Base-by-base conservation (phyloP, 2,888 invertebrate species). In the Opisthograptis luteolata region DNA sequence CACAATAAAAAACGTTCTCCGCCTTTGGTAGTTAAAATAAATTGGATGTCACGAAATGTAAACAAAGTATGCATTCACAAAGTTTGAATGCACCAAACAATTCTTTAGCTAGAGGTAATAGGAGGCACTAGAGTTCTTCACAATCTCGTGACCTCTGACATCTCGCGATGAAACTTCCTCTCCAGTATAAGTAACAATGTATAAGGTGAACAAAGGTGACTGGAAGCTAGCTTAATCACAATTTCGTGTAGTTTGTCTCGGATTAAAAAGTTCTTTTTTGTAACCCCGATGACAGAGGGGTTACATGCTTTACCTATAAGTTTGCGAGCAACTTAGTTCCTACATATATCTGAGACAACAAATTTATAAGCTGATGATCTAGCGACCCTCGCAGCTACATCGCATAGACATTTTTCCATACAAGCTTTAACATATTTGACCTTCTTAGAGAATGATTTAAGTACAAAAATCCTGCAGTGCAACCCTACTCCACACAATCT, bases 91-190 rank as follows among this genome's bases (percentile, higher is more conserved):
- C 49, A 31, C 32, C 30, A 39, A 42, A 50, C 43, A 25, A 28
- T 49, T 43, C 43, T 12, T 36, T 20, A 15, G 20, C 14, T 9
- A 14, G 32, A 39, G 8, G 22, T 42, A 41, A 20, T 1, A n/a
- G 22, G 13, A 37, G 30, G 14, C 13, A 42, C 24, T 42, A 39
- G 28, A 27, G 39, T 15, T 34, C 43, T 50, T 39, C 13, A 44
- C 43, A 43, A 43, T 43, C 27, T 39, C 39, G 43, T 39, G 43
- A 50, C 37, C 48, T 48, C 30, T 24, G 48, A 24, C 41, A 41
- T 48, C 39, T 43, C 34, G 43, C 20, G 37, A 44, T 50, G 43
- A 37, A 42, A 49, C 37, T 30, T 37, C 42, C 22, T n/a, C 46
- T 41, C 13, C 20, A 35, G 15, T 30, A 15, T 19, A 27, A n/a